Conservation (phyloP, 2,797 vertebrate genomes). For the Clarias fuscus region DNA sequence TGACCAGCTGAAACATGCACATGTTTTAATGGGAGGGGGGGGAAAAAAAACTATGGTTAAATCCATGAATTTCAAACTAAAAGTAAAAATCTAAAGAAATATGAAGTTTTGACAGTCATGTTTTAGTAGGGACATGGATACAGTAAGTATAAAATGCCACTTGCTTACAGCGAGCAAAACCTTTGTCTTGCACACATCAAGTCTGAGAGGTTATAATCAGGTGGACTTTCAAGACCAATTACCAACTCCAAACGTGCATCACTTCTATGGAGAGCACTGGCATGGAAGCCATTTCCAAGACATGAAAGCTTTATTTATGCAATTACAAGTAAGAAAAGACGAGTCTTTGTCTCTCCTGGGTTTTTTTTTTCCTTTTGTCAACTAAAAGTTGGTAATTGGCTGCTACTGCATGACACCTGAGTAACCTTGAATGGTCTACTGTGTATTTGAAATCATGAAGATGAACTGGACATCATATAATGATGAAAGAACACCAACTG, state of each 20-base stretch:
- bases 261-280: constrained; percentile 12
- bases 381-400: constrained; percentile 28
- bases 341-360: not conserved
- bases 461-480: not conserved
- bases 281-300: not conserved
- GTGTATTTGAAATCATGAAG: not conserved
- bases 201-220: constrained; percentile 22
- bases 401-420: not conserved
- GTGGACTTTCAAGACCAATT: constrained; percentile 36
- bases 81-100: constrained; percentile 3
- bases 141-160: not conserved
- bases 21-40: not conserved
- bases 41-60: constrained; percentile 8
- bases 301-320: constrained; percentile 32
- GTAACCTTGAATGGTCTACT: constrained; percentile 23
- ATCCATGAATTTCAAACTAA: not conserved
- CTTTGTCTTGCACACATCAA: constrained; percentile 14
- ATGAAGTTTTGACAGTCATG: not conserved
- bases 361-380: not conserved
- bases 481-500: not conserved
- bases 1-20: not conserved
- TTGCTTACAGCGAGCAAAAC: not conserved
- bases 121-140: not conserved
- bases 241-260: not conserved
- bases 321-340: constrained; percentile 21